Base-by-base conservation (phyloP, 2,113 vertebrate species). In the Notothenia rossii region DNA sequence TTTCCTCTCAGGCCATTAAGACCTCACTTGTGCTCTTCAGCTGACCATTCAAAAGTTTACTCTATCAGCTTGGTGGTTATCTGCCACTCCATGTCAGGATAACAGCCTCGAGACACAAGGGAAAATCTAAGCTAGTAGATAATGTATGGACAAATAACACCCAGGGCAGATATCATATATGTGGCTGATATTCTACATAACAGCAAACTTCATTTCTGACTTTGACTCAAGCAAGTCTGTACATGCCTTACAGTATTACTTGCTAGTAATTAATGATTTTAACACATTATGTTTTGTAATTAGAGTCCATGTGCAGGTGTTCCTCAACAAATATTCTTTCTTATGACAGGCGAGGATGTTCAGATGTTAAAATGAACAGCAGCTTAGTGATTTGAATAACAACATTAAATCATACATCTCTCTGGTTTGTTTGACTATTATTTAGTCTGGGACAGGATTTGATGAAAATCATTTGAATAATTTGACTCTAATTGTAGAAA, bases 391-490 rank as follows among this genome's bases (percentile, higher is more conserved):
- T 98, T 97, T 98, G 95, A 97, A 97, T 96, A 96, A 96, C 92
- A 77, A 96, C 96, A 97, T 96, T 92, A 96, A 96, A 95, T 94
- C 91, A 92, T 94, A 95, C 95, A 94, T 94, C 91, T 80, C 60
- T 95, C 96, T 95, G 92, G 93, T 94, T 68, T 98, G 96, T 99
- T 98, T 98, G 95, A 96, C 93, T 96, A 96, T 93, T 94, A 95
- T 94, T 91, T 95, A 96, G 93, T 96, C 94, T 94, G 93, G 93
- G 95, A 95, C 93, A 95, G 95, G 96, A 95, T 96, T 95, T 91
- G 94, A 84, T 64, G 96, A 96, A 94, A 48, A 83, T 78, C 46
- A 85, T 82, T 85, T 75, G 53, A 89, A 69, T 81, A 61, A 95
- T 95, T 95, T 95, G 95, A 96, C 95, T 88, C 95, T 96, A 97